A percentile compares a stretch with the other conserved stretches of the same genome.
These are phyloP conservation scores for Trematocara stigmaticum DNA, from an alignment of 2,113 vertebrate species.

Conservation along the genomic window DNA sequence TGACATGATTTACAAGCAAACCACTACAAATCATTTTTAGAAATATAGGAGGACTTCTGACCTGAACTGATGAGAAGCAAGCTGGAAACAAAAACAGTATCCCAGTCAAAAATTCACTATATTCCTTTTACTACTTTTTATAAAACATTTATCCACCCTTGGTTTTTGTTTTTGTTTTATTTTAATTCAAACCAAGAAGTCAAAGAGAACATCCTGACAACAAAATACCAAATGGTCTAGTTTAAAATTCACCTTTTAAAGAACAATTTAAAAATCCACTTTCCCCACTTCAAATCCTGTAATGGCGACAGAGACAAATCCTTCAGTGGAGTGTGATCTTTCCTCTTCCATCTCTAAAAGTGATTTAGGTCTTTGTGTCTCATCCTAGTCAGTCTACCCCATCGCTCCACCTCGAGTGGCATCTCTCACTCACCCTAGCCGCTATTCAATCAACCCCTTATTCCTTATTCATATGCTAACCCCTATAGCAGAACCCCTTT, in stretches of 20 bases:
- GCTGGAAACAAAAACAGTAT: neutral
- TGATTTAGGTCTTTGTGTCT: constrained; percentile 35
- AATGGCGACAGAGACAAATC: neutral
- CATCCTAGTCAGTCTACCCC: constrained; percentile 36
- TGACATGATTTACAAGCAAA: neutral
- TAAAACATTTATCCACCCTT: neutral
- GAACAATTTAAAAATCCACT: neutral
- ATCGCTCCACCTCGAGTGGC: constrained; percentile 44
- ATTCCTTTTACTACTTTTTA: neutral
- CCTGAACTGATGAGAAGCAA: neutral
- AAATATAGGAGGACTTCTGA: neutral
- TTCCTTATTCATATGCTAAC: constrained; percentile 77
- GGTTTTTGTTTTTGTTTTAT: neutral
- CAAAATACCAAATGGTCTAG: neutral
- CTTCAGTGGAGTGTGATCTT: neutral
- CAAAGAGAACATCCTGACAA: neutral
- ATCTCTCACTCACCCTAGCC: constrained; percentile 52
- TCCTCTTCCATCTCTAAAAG: neutral
- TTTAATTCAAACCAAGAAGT: neutral
- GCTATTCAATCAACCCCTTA: constrained; percentile 60
- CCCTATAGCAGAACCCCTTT: constrained; percentile 55
- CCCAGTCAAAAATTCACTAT: neutral
- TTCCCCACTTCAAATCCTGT: neutral
- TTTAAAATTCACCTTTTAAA: neutral
- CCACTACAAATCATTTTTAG: neutral